Conservation (phyloP, 2,113 vertebrate species). For the Tychaedon coryphoeus region DNA sequence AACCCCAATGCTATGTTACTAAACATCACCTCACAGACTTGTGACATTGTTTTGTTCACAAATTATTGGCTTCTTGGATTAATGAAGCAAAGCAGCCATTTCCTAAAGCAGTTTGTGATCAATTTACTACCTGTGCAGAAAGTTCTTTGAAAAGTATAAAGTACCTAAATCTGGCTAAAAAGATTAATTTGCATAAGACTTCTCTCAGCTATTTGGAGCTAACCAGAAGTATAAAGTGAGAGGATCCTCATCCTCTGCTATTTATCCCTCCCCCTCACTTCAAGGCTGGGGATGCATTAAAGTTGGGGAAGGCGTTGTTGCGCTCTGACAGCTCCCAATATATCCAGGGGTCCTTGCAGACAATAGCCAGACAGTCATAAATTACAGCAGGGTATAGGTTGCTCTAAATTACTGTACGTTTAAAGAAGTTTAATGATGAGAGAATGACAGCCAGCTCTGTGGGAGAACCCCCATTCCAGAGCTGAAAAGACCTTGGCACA, state of each 20-base stretch:
- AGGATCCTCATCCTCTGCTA: background rate
- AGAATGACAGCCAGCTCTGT: slow-evolving; percentile 9
- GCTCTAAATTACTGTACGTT: slow-evolving; percentile 25
- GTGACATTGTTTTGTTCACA: background rate
- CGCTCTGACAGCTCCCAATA: background rate
- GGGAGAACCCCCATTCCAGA: background rate
- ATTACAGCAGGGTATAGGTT: background rate
- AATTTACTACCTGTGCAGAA: background rate
- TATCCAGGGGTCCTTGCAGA: background rate
- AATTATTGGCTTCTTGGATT: background rate
- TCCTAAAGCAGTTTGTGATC: background rate
- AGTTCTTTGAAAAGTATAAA: background rate
- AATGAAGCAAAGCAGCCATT: background rate
- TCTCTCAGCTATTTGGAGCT: background rate
- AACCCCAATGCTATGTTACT: background rate
- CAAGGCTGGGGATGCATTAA: background rate
- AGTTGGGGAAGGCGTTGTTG: background rate
- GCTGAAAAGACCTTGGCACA: slow-evolving; percentile 46
- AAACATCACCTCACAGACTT: background rate
- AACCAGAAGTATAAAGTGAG: background rate
- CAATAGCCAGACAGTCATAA: background rate
- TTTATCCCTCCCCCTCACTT: background rate
- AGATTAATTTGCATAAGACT: background rate
- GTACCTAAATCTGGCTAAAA: background rate
- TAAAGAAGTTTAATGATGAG: slow-evolving; percentile 26